Evolutionary conservation across 2,888 invertebrate genomes (phyloP).

Genomic region (Diarsia dahlii): DNA sequence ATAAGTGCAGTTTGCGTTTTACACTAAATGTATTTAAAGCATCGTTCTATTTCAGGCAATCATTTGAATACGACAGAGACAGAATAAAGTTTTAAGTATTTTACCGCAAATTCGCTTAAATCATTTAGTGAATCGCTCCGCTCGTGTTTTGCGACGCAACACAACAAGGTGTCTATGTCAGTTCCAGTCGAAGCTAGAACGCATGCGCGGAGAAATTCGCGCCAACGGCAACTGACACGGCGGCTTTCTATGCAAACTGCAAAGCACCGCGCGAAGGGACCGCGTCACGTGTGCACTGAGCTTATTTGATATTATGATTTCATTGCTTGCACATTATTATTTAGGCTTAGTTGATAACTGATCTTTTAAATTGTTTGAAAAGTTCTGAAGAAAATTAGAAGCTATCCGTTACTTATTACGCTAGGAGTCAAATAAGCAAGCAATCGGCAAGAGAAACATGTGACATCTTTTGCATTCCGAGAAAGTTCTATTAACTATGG

Average conservation of each 20-base stretch:
- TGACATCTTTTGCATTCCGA: neutral
- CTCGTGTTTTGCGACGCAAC: constrained; percentile 24
- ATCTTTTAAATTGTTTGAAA: neutral
- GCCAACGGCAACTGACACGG: constrained; percentile 13
- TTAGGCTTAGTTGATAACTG: neutral
- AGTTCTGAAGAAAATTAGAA: too few relatives aligned
- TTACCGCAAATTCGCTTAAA: neutral
- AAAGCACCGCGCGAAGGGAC: constrained; percentile 43
- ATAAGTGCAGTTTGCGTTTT: neutral
- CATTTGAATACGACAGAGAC: neutral
- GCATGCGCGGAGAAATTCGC: constrained; percentile 58
- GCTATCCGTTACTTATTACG: too few relatives aligned
- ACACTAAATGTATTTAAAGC: neutral
- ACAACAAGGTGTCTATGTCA: constrained; percentile 2
- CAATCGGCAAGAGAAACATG: neutral
- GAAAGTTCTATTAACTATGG: neutral
- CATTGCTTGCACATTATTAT: neutral
- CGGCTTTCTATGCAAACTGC: constrained; percentile 61
- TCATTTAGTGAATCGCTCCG: constrained; percentile 18
- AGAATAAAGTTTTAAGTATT: neutral
- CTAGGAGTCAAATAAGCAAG: too few relatives aligned
- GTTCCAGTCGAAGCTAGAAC: constrained; percentile 33
- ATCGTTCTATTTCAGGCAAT: neutral
- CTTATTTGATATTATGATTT: constrained; percentile 29
- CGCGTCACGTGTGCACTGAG: constrained; percentile 29